A percentile compares a stretch with the other conserved stretches of the same genome.
Conservation (phyloP, 2,888 invertebrate genomes). For the Tetheella fluctuosa region DNA sequence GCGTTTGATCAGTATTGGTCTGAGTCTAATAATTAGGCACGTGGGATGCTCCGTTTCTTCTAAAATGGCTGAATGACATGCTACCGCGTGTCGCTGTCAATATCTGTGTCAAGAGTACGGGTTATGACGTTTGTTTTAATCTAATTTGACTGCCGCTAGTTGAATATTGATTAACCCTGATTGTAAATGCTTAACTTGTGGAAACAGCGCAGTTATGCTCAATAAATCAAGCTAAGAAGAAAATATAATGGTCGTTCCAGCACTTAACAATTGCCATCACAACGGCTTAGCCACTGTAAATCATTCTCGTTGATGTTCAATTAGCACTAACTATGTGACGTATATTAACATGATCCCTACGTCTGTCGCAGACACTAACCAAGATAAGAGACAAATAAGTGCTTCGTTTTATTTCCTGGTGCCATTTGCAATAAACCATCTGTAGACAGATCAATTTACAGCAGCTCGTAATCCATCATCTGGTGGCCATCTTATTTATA, state of each 20-base stretch:
- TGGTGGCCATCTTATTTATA: constrained; percentile 3
- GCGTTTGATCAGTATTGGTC: background rate
- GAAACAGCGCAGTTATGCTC: background rate
- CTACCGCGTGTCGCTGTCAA: background rate
- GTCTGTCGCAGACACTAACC: background rate
- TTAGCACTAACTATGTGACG: background rate
- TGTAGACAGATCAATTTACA: constrained; percentile 8
- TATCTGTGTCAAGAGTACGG: background rate
- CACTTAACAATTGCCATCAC: background rate
- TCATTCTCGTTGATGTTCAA: constrained; percentile 8
- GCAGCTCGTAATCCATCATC: constrained; percentile 2
- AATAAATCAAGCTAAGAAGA: background rate
- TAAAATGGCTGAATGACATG: background rate
- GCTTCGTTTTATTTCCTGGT: constrained; percentile 1
- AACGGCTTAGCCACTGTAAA: background rate
- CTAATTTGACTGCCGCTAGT: constrained; percentile 1
- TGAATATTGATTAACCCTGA: constrained; percentile 2
- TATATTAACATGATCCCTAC: constrained; percentile 5
- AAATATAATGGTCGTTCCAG: background rate
- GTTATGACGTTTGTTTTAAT: background rate
- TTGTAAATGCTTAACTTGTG: background rate
- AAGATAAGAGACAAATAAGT: constrained; percentile 7
- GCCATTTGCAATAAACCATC: background rate
- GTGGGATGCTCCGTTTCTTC: background rate
- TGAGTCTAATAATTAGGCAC: background rate